phyloP scores from a whole-genome alignment of 2,113 vertebrate genomes.

The Colius striatus region DNA sequence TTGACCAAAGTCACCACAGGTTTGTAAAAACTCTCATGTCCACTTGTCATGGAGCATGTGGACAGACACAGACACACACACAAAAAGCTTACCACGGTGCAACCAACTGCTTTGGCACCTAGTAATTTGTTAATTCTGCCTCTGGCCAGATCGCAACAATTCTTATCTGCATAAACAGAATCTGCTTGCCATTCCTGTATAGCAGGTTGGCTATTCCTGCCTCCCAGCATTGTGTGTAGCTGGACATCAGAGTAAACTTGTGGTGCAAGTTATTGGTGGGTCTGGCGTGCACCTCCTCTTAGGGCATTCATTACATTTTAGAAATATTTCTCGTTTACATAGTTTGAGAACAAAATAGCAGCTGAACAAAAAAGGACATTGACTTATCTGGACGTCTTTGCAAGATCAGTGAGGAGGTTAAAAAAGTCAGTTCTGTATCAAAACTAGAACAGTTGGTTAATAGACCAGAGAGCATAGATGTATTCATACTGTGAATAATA shows the following conservation, averaged over 20 bases:
- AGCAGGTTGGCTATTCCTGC: slow-evolving; percentile 54
- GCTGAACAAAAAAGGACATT: background rate
- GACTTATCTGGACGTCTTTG: background rate
- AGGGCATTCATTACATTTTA: background rate
- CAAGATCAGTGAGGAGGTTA: background rate
- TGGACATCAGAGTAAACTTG: slow-evolving; percentile 21
- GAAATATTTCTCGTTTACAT: background rate
- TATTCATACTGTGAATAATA: background rate
- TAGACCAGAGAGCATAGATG: background rate
- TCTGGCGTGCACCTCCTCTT: background rate
- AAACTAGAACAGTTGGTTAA: background rate
- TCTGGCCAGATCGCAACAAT: background rate
- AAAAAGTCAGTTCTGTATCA: background rate
- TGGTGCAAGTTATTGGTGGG: background rate
- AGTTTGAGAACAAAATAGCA: background rate
- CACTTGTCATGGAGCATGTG: background rate
- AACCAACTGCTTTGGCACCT: slow-evolving; percentile 17
- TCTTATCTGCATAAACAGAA: slow-evolving; percentile 14
- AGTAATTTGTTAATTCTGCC: background rate
- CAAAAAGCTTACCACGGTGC: background rate
- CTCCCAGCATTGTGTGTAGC: background rate
- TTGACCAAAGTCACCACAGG: background rate
- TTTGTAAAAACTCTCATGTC: background rate
- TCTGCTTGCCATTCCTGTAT: slow-evolving; percentile 42
- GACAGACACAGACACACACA: background rate